Evolutionary conservation across 2,888 invertebrate genomes (phyloP), one percentile per base, ranked within the genome.

Genomic region (Pegoplata infirma): DNA sequence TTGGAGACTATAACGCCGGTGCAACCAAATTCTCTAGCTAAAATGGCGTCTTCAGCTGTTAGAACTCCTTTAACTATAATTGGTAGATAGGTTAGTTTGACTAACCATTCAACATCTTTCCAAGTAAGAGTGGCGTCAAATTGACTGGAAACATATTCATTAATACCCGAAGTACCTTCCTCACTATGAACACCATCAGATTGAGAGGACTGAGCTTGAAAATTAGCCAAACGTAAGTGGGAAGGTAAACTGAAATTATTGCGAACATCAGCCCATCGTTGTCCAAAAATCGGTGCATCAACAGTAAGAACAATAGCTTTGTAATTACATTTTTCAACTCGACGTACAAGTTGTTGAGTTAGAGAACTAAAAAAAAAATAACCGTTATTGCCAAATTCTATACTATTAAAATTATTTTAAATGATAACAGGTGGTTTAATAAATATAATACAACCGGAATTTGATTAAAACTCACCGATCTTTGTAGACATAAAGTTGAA

Each of bases 401-500:
- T 23, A 23, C 23, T 23, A 23, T 23, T 23, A 6, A 23, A 23
- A 23, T 5, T 23, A 6, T 3, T 23, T 3, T 23, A 23, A n/a
- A n/a, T n/a, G n/a, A 6, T 6, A 23, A 23, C 23, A 23, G 6
- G 23, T 23, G 6, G 6, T 23, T 23, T 28, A 28, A 64, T n/a
- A 28, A 14, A 44, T 46, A 28, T 56, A 56, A 56, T n/a, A n/a
- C n/a, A n/a, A n/a, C n/a, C n/a, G n/a, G n/a, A n/a, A 32, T 47
- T 2, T 46, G 10, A 21, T n/a, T 7, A 36, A 5, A 14, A 59
- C 80, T 53, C 32, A 94, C 94, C 95, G 92, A 87, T 97, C 94
- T 79, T 92, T 94, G 88, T 96, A 97, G 82, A 98, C 94, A 87
- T 98, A 98, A 0, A 98, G 91, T 89, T 98, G 97, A 87, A 97